Evolutionary conservation across 2,888 invertebrate species (phyloP).

Genomic region (Cheilosia vulpina): DNA sequence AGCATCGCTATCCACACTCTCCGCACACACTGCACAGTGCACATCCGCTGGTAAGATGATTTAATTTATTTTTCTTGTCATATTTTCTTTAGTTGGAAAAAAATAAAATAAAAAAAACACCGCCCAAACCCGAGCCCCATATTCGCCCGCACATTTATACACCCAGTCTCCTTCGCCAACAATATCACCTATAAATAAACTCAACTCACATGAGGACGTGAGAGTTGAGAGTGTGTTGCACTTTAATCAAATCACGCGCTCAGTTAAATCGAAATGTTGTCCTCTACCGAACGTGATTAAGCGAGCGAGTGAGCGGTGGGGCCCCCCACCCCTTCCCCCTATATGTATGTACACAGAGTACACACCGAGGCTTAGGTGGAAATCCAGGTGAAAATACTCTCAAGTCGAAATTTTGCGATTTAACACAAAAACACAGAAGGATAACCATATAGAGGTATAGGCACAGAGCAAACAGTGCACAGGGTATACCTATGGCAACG

Average conservation of each 20-base stretch:
- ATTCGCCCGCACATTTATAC: not conserved
- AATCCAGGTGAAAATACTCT: constrained; percentile 37
- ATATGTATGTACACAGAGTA: not conserved
- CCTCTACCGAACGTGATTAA: constrained; percentile 25
- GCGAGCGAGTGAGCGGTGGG: constrained; percentile 10
- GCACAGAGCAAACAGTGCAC: constrained; percentile 5
- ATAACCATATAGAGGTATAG: not conserved
- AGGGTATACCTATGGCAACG: constrained; percentile 35
- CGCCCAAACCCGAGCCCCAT: not conserved
- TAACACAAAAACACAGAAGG: constrained; percentile 46
- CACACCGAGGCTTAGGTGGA: constrained; percentile 44
- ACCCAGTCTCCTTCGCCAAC: not conserved
- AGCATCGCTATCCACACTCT: not conserved
- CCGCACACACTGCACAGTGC: not conserved
- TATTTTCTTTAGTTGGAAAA: constrained; percentile 18
- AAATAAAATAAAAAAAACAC: constrained; percentile 9
- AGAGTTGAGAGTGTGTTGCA: constrained; percentile 63
- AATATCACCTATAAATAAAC: constrained; percentile 67
- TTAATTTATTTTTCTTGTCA: constrained; percentile 63
- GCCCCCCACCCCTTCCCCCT: not conserved
- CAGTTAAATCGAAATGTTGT: constrained; percentile 74
- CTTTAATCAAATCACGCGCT: constrained; percentile 75
- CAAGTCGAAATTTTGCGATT: constrained; percentile 72
- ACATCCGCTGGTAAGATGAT: constrained; percentile 63
- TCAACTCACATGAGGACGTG: constrained; percentile 42